Percentiles rank a stretch among this genome's conserved stretches.
These are phyloP conservation scores for Pteruthius melanotis DNA, from an alignment of 2,113 vertebrate genomes.

Conservation along the genomic window DNA sequence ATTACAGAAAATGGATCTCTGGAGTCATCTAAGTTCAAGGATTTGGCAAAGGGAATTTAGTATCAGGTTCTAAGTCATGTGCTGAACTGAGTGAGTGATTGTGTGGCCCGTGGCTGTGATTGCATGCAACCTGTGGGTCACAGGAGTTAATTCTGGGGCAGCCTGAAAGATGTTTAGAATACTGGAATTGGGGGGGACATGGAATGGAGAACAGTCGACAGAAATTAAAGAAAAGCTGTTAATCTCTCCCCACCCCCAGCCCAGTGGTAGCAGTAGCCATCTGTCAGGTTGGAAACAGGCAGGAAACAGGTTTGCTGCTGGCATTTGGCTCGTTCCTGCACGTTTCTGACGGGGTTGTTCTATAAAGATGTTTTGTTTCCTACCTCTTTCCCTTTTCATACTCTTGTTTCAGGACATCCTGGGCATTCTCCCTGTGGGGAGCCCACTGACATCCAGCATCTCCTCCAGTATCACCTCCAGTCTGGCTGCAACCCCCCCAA, in stretches of 20 bases:
- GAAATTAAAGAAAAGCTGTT: slow-evolving; percentile 59
- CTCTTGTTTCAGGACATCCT: slow-evolving; percentile 85
- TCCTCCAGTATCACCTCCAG: slow-evolving; percentile 97
- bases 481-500: slow-evolving; percentile 93
- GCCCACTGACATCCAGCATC: slow-evolving; percentile 89
- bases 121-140: slow-evolving; percentile 36
- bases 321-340: neutral
- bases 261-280: slow-evolving; percentile 29
- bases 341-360: neutral
- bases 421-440: slow-evolving; percentile 91
- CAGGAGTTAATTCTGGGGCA: slow-evolving; percentile 29
- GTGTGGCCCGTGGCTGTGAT: neutral
- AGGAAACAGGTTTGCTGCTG: slow-evolving; percentile 35
- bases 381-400: neutral
- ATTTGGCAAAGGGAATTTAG: slow-evolving; percentile 29
- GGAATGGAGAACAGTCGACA: neutral
- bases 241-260: slow-evolving; percentile 22
- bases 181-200: neutral
- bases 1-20: slow-evolving; percentile 30
- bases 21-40: slow-evolving; percentile 50
- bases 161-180: neutral
- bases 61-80: neutral
- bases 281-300: slow-evolving; percentile 52
- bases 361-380: neutral
- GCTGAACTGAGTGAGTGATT: slow-evolving; percentile 17